Base-by-base conservation (phyloP, 1,140 invertebrate species). In the Nomia melanderi region DNA sequence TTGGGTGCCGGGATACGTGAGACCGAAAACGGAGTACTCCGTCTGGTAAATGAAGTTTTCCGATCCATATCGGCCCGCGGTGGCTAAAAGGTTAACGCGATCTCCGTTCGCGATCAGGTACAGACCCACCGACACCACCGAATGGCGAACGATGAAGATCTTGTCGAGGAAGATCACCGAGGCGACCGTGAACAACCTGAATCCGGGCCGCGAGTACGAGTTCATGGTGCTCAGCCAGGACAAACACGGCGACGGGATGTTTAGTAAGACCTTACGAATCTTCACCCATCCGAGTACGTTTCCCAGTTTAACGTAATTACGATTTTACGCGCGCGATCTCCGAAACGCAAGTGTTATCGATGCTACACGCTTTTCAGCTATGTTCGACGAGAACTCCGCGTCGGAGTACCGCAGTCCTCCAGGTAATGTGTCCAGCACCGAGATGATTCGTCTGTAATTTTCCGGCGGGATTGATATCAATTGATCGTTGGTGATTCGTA, bases 191-290 rank as follows among this genome's bases (percentile, higher is more conserved):
- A 94, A 95, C 76, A 95, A 96, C 76, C 93, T 99, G 66, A 92
- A 93, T 47, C 94, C 97, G 8, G 96, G 96, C 33, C 93, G 94
- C 31, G 94, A 96, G 85, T 98, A 98, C 88, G 97, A 98, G 91
- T 96, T 99, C 85, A 97, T 97, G 94, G 96, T 98, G 39, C 93
- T 98, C 29, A 96, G 97, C 77, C 95, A 97, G 84, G 98, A 98
- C 90, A 94, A 95, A 83, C 93, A 95, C 70, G 97, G 97, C 3
- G 97, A 98, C 85, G 97, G 97, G 17, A 96, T 98, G 92, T 97
- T 97, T 88, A 98, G 97, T 88, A 96, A 97, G 90, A 94, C 96
- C 8, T 93, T 98, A 17, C 94, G 94, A 77, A 94, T 96, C 47
- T 94, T 94, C 83, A 98, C 97, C 0, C 94, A 96, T 91, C 87